Base-by-base conservation (phyloP, 2,113 vertebrate species). In the Platichthys stellatus region DNA sequence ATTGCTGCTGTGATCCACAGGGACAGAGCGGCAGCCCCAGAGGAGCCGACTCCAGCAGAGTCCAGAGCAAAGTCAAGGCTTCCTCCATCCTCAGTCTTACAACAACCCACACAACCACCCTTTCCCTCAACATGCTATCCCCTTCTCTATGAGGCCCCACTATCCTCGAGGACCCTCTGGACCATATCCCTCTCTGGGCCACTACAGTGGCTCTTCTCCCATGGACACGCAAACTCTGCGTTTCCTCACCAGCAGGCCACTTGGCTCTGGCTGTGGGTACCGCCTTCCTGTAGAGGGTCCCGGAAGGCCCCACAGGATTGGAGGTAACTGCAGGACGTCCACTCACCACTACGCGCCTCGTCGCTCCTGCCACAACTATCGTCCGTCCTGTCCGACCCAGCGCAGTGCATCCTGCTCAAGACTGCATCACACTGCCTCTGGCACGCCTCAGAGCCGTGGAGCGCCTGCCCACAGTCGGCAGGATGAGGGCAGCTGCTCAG, bases 401-500 rank as follows among this genome's bases (percentile, higher is more conserved):
- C 91, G 86, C 72, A 91, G 89, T 12, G 40, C 81, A 2, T 83
- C 91, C 61, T 90, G 69, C 11, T 94, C 91, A 7, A 92, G 93
- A 45, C 93, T 93, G 60, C 94, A 94, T 74, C 95, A 94, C 69
- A 26, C 70, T 0, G 28, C 59, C 89, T 91, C 88, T 2, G 90
- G 66, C 17, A 4, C 64, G 17, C 81, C 85, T 0, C 84, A 85
- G 45, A 23, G 63, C 31, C 82, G 82, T 0, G 89, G 87, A 10
- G 83, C 68, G 10, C 83, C 2, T 45, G 89, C 75, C 56, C 94
- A 92, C 0, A 87, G 90, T 78, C 91, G 94, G 56, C 95, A 94
- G 79, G 95, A 95, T 12, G 95, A 96, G 54, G 96, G 95, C 91
- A 98, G 97, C 0, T 96, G 96, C 74, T 98, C 97, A 0, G 97